Evolutionary conservation across 2,797 vertebrate genomes (phyloP), one percentile per base, ranked within the genome.

Genomic region (Vipera latastei): DNA sequence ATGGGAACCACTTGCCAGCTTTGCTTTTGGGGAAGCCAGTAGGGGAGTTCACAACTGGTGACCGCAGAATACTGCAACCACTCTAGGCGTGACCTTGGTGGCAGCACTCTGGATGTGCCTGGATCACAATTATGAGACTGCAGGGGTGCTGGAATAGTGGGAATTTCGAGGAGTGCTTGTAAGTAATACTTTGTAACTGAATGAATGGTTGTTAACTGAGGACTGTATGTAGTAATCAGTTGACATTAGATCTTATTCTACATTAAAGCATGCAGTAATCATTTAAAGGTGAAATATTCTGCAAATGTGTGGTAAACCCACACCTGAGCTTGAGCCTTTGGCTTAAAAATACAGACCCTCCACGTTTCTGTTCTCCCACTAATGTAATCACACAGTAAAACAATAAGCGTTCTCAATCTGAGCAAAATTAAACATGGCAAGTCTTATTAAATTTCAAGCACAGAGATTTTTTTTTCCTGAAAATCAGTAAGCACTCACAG

Each of bases 401-500:
- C 0, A 95, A 92, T 93, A 92, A 96, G 89, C 20, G 92, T 83
- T 87, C 91, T 95, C 92, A 96, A 96, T 96, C 95, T 95, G 95
- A 91, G 11, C 2, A 48, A 96, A 96, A 97, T 97, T 96, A 96
- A 94, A 94, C 51, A 93, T 92, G 93, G 94, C 91, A 93, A 89
- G 53, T 91, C 96, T 94, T 94, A 92, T 93, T 95, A 96, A 94
- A 89, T 94, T 28, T 86, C 78, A 94, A 22, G 78, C 73, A 91
- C 28, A 95, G 90, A 96, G 96, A 94, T 94, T 83, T 92, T 95
- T 57, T 12, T 4, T 13, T n/a, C 14, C 14, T 86, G 95, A 97
- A 97, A 93, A 97, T 93, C 95, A 96, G 92, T 92, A 96, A 96
- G 96, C 95, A 98, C 99, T 99, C 98, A 99, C 99, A 56, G 98